phyloP scores from a whole-genome alignment of 2,888 invertebrate genomes.

The Chromoteleia sp. region DNA sequence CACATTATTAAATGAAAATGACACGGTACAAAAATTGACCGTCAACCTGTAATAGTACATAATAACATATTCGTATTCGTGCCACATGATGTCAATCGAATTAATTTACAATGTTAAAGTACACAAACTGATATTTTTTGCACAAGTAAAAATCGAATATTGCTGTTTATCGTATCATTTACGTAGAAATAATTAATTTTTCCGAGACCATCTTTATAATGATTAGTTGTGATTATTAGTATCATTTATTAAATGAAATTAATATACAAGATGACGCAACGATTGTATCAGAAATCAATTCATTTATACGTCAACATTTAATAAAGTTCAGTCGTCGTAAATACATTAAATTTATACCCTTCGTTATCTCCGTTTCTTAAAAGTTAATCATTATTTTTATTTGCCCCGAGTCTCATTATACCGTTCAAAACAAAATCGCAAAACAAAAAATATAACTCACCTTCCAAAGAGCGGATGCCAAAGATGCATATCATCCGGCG shows the following conservation, averaged over 20 bases:
- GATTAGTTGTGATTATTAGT: too few relatives aligned
- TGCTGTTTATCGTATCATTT: neutral
- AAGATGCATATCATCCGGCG: slow-evolving; percentile 86
- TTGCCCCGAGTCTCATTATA: neutral
- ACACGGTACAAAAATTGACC: slow-evolving; percentile 41
- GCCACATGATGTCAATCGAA: slow-evolving; percentile 44
- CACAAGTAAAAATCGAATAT: neutral
- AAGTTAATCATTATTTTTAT: neutral
- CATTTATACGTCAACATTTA: too few relatives aligned
- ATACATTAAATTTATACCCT: too few relatives aligned
- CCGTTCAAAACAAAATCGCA: slow-evolving; percentile 6
- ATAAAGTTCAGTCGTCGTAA: too few relatives aligned
- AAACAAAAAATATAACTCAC: slow-evolving; percentile 85
- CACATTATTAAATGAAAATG: slow-evolving; percentile 52
- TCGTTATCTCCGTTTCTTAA: neutral
- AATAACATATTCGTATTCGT: slow-evolving; percentile 40
- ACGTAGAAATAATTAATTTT: neutral
- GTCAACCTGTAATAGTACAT: slow-evolving; percentile 16
- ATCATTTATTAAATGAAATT: too few relatives aligned
- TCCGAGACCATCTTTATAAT: too few relatives aligned
- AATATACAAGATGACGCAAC: too few relatives aligned
- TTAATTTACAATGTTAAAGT: slow-evolving; percentile 40
- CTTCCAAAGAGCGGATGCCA: slow-evolving; percentile 95
- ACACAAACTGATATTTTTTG: slow-evolving; percentile 20
- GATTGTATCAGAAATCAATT: too few relatives aligned